These are phyloP conservation scores for Sitodiplosis mosellana DNA, from an alignment of 1,140 invertebrate species.

Conservation along the genomic window DNA sequence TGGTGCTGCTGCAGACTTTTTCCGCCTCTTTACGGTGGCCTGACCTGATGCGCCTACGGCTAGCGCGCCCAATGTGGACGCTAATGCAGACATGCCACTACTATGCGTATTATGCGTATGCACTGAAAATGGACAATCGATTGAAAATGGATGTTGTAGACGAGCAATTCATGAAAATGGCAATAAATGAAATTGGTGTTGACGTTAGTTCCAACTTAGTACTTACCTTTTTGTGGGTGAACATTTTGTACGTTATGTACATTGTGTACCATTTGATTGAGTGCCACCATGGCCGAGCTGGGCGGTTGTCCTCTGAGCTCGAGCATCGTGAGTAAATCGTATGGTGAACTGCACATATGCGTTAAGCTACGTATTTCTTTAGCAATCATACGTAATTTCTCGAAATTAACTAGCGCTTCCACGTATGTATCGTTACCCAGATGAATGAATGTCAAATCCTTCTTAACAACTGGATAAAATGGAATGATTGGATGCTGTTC, in stretches of 20 bases:
- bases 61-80: slow-evolving; percentile 14
- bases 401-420: slow-evolving; percentile 90
- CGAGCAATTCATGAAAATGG: too few relatives aligned
- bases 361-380: slow-evolving; percentile 88
- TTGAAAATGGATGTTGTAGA: too few relatives aligned
- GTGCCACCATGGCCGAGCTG: slow-evolving; percentile 69
- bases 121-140: too few relatives aligned
- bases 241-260: slow-evolving; percentile 11
- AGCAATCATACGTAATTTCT: slow-evolving; percentile 96
- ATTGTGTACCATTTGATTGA: slow-evolving; percentile 59
- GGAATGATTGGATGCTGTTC: slow-evolving; percentile 89
- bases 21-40: slow-evolving; percentile 76
- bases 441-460: slow-evolving; percentile 97
- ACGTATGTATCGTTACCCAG: slow-evolving; percentile 90
- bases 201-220: neutral
- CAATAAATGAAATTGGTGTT: neutral
- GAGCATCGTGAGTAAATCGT: slow-evolving; percentile 67
- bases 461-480: slow-evolving; percentile 89
- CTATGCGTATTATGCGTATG: too few relatives aligned
- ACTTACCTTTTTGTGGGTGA: slow-evolving; percentile 1
- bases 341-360: slow-evolving; percentile 91
- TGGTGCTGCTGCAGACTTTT: slow-evolving; percentile 77
- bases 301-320: slow-evolving; percentile 71
- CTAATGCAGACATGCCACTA: too few relatives aligned
- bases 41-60: slow-evolving; percentile 31